Evolutionary conservation across 2,888 invertebrate species (phyloP), one percentile per base, ranked within the genome.

Genomic region (Cephus runcator): DNA sequence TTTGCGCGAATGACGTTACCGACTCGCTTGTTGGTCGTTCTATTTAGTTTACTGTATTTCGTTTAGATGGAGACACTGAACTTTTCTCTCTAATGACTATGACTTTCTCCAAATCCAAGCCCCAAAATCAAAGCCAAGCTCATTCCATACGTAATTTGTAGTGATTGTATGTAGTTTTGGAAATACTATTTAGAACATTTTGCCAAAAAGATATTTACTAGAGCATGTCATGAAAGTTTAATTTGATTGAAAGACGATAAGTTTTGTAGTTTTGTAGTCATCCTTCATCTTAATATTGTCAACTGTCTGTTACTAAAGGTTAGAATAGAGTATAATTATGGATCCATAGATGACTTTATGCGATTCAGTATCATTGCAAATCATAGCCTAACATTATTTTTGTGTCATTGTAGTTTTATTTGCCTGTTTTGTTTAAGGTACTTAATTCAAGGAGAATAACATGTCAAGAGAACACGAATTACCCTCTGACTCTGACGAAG

Each of bases 401-500:
- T 30, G 2, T 40, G 69, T n/a, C n/a, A 69, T 75, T 35, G 69
- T 23, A 34, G 12, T 69, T 33, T 35, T 33, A 23, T 15, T 75
- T 3, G 31, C 33, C 33, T 35, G 35, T 76, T 56, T 73, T 9
- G 9, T 56, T 56, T 23, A 56, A 56, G 40, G 40, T 23, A 56
- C 23, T 23, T 56, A 15, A 56, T 75, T 75, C 71, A 76, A 23
- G 23, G 40, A 56, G 40, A 9, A 23, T 40, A 80, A 75, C 77
- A 90, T 90, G 90, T 92, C 92, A 73, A 90, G 92, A 81, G 90
- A 92, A 80, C 91, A 92, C 82, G 92, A 93, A 71, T 92, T 93
- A 82, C 91, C 92, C 1, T 95, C 95, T 23, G 95, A 94, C 77
- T 95, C 95, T 83, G 96, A 96, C 86, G 93, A 93, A 82, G 96